These are phyloP conservation scores for Sakesphorus luctuosus DNA, from an alignment of 2,113 vertebrate genomes.

Conservation along the genomic window DNA sequence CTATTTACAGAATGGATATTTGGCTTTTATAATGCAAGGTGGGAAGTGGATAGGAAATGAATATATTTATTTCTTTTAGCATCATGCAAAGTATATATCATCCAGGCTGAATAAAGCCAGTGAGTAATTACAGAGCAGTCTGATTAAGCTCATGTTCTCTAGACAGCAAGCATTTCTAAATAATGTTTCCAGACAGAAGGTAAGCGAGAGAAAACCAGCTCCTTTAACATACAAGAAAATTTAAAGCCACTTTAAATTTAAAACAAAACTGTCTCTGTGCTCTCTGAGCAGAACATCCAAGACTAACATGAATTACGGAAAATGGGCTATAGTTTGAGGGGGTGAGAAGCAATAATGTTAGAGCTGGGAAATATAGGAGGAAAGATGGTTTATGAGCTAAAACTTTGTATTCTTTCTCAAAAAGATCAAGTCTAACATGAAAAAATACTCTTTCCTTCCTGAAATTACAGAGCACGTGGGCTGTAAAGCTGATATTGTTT, in stretches of 20 bases:
- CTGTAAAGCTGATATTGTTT: conserved; percentile 24
- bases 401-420: conserved; percentile 43
- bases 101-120: conserved; percentile 62
- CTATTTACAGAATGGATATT: conserved; percentile 78
- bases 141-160: conserved; percentile 62
- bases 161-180: conserved; percentile 56
- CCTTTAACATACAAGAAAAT: conserved; percentile 1
- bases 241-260: conserved; percentile 33
- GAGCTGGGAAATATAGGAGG: conserved; percentile 2
- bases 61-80: conserved; percentile 72
- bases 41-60: conserved; percentile 70
- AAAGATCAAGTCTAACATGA: conserved; percentile 8
- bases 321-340: not conserved
- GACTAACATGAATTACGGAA: conserved; percentile 27
- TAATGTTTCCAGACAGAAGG: conserved; percentile 48
- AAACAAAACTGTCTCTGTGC: conserved; percentile 26
- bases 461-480: conserved; percentile 6
- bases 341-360: conserved; percentile 1
- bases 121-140: conserved; percentile 71
- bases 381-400: conserved; percentile 24
- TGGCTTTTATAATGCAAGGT: conserved; percentile 78
- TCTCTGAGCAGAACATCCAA: conserved; percentile 21
- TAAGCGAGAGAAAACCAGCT: conserved; percentile 1
- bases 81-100: conserved; percentile 55
- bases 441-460: not conserved